Evolutionary conservation across 2,888 invertebrate genomes (phyloP), one percentile per base, ranked within the genome.

Genomic region (Phortica magna): DNA sequence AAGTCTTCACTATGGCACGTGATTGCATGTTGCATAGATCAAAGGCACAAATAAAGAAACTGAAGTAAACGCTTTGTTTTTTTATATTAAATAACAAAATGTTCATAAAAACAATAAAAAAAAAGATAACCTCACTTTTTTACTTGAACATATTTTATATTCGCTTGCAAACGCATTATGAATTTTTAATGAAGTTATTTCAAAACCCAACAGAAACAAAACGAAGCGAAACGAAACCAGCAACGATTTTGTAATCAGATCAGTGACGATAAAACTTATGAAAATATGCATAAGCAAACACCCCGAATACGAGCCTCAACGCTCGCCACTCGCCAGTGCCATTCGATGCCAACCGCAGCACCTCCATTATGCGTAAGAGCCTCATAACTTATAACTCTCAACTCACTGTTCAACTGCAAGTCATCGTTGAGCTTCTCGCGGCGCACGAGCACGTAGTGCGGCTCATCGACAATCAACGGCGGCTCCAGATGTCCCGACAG

Each of bases 381-480:
- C 31, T 31, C 31, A 31, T 31, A 31, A 31, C 31, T 31, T 31
- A 31, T 64, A 7, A 64, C 64, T 9, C 10, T 79, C 68, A 75
- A 73, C 85, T 85, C 76, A 86, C 88, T 83, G 80, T 84, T 83
- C 79, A 87, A 64, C 64, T 80, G 77, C 59, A 83, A 81, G 55
- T 82, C 81, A 71, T 87, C 83, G 41, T 83, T 73, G 7, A 78
- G 67, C 61, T 83, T 81, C 77, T 91, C 89, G 14, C 90, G 82
- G 14, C 91, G 83, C 72, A 91, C 87, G 53, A 91, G 82, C 17
- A 92, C 80, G 78, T 91, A 92, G 53, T 80, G 87, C 0, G 92
- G 92, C 78, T 92, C 92, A 19, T 92, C 91, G 53, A 88, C 91
- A 75, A 89, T 84, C 43, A 91, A 76, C 14, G 90, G 90, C 7